A percentile compares a stretch with the other conserved stretches of the same genome.
phyloP scores from a whole-genome alignment of 2,797 vertebrate genomes.

The Leucoraja ocellata region DNA sequence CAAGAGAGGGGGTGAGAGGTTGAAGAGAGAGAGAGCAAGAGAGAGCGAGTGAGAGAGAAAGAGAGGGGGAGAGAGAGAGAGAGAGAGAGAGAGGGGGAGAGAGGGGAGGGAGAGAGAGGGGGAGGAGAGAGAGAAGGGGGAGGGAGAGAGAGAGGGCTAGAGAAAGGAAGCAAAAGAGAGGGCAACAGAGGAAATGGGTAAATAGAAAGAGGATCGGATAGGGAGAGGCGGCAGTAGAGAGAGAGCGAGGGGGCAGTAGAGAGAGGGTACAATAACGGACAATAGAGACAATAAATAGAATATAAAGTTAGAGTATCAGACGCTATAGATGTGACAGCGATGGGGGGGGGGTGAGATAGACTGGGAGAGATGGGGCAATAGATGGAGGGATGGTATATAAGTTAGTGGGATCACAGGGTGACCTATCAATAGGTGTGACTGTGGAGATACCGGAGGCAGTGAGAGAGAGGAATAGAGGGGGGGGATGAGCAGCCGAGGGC shows the following conservation, averaged over 20 bases:
- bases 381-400: not conserved
- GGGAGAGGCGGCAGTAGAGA: not conserved
- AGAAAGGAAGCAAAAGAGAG: not conserved
- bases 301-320: not conserved
- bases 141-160: not conserved
- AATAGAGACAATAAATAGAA: not conserved
- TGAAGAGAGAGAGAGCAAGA: no score
- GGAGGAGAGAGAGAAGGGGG: no score
- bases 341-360: not conserved
- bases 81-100: no score
- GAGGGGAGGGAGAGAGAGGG: no score
- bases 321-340: not conserved
- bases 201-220: no score
- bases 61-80: no score
- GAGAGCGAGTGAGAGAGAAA: no score
- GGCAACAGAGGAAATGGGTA: no score
- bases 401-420: no score
- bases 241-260: not conserved
- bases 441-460: no score
- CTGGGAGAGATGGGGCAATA: not conserved
- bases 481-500: not conserved
- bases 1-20: no score
- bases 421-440: no score
- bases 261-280: not conserved
- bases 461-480: not conserved